Base-by-base conservation (phyloP, 2,888 invertebrate species). In the Drosophila mimetica region DNA sequence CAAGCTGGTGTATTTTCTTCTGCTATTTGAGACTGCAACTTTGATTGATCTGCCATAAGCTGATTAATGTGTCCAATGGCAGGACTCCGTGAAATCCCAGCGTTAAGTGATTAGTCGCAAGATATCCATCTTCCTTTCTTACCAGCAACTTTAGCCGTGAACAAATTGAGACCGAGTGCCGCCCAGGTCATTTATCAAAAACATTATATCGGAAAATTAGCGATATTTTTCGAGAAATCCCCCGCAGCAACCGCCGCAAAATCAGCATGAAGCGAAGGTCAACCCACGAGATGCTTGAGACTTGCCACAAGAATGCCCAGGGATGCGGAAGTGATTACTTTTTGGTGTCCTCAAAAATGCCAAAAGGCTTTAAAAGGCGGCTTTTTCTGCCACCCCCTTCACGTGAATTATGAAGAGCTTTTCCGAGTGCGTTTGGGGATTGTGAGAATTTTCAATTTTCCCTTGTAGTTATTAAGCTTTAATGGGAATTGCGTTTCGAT, bases 31-130 rank as follows among this genome's bases (percentile, higher is more conserved):
- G 18, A 18, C 16, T 52, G 58, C n/a, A 51, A 25, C 44, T 48
- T 82, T 79, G 77, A 86, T 82, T 81, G 86, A 83, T 80, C 64
- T 42, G 65, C 54, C 36, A 18, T 54, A 44, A 76, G 69, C 76
- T 86, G 78, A 80, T 78, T 80, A 74, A 76, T 73, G 70, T 61
- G n/a, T 28, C 14, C 48, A 28, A n/a, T 41, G n/a, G 37, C 16
- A 9, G 16, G 6, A 48, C 46, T 41, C 51, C 20, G 42, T 4
- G 11, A 28, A 64, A 50, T 50, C 42, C 28, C 13, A 4, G 51
- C 22, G 30, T 14, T 58, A 39, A 79, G 59, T 69, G 75, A 79
- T 77, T 76, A 79, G 59, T 61, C 39, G 53, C 41, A 42, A 59
- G 55, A 50, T 50, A 22, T 46, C 37, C 46, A 65, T 52, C 55